phyloP scores from a whole-genome alignment of 1,140 invertebrate species.

The Rhagoletis zephyria region DNA sequence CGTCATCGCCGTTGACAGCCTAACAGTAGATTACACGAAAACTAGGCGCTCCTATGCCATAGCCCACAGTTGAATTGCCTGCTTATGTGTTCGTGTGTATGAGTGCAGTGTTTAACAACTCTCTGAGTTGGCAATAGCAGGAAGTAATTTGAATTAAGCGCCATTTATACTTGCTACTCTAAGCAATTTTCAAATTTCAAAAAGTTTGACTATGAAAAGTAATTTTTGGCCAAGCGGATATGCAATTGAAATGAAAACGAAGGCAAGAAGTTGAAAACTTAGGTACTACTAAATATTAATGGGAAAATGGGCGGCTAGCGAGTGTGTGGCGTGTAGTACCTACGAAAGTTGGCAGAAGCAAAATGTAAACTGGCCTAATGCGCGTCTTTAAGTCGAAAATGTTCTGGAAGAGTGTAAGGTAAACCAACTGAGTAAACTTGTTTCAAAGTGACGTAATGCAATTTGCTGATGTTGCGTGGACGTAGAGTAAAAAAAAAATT shows the following conservation, averaged over 20 bases:
- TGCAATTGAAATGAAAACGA: conserved; percentile 49
- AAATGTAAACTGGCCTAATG: background rate
- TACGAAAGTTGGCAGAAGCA: background rate
- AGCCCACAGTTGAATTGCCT: too few species aligned
- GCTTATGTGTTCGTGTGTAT: too few species aligned
- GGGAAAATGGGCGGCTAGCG: background rate
- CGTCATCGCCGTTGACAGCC: background rate
- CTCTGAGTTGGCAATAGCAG: conserved; percentile 22
- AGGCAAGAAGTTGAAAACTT: conserved; percentile 1
- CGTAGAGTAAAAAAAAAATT: background rate
- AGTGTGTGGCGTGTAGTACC: background rate
- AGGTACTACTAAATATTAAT: conserved; percentile 13
- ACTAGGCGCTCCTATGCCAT: background rate
- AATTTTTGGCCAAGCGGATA: conserved; percentile 45
- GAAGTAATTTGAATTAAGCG: conserved; percentile 48
- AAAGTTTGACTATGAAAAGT: conserved; percentile 45
- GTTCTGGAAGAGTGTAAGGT: background rate
- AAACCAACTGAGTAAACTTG: background rate
- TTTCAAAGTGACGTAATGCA: background rate
- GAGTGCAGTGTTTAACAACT: background rate
- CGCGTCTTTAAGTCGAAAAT: conserved; percentile 5
- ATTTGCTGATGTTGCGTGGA: background rate
- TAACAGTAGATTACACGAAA: background rate
- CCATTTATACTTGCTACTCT: conserved; percentile 48
- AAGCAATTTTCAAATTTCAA: conserved; percentile 45